These are phyloP conservation scores for Latheticus oryzae DNA, from an alignment of 2,888 invertebrate genomes.

Conservation along the genomic window DNA sequence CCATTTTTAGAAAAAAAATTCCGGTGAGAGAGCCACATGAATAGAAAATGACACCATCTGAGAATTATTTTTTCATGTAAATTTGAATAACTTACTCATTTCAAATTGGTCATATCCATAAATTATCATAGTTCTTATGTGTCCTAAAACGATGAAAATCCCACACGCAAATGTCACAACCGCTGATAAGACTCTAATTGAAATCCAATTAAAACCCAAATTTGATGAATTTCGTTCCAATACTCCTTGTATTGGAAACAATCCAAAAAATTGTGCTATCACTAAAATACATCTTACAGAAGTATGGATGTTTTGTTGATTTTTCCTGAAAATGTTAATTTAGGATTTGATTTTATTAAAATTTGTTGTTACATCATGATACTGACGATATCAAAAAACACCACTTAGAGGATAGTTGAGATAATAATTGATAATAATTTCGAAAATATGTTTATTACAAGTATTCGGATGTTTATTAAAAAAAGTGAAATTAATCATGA, in stretches of 20 bases:
- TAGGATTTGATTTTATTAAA: background rate
- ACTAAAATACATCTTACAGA: slow-evolving; percentile 30
- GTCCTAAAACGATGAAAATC: slow-evolving; percentile 9
- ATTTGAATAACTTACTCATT: slow-evolving; percentile 28
- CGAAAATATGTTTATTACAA: no score
- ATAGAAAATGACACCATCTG: slow-evolving; percentile 35
- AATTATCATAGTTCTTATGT: slow-evolving; percentile 16
- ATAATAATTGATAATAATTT: no score
- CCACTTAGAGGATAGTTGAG: no score
- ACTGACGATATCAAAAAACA: no score
- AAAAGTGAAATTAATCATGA: no score
- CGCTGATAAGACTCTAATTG: slow-evolving; percentile 24
- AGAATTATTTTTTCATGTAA: background rate
- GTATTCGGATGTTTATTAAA: no score
- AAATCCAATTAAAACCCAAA: slow-evolving; percentile 27
- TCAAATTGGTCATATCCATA: slow-evolving; percentile 14
- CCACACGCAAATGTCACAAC: slow-evolving; percentile 12
- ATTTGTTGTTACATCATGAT: no score
- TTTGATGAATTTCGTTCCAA: slow-evolving; percentile 1
- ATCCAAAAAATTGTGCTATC: slow-evolving; percentile 37
- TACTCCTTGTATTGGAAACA: slow-evolving; percentile 33
- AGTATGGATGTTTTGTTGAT: slow-evolving; percentile 27
- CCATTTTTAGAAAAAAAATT: slow-evolving; percentile 32
- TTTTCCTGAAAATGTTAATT: background rate
- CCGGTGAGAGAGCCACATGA: slow-evolving; percentile 21